A percentile compares a stretch with the other conserved stretches of the same genome.
These are phyloP conservation scores for Eristalinus aeneus DNA, from an alignment of 2,888 invertebrate genomes.

Conservation along the genomic window DNA sequence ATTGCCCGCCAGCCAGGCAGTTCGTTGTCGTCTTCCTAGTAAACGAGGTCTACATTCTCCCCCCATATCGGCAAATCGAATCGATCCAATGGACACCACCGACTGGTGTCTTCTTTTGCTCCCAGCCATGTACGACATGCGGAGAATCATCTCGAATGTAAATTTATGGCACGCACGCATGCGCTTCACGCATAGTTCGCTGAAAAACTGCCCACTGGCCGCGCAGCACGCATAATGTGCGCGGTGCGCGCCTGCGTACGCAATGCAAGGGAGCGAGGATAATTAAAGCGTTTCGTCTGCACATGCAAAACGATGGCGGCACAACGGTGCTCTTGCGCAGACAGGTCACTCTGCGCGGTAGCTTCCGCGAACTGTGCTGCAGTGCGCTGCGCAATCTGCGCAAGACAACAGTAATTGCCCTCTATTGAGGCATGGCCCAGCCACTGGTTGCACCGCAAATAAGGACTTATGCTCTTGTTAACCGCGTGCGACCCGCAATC, in stretches of 20 bases:
- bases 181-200: slow-evolving; percentile 68
- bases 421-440: slow-evolving; percentile 47
- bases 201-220: slow-evolving; percentile 64
- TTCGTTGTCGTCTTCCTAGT: slow-evolving; percentile 69
- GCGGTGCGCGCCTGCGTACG: slow-evolving; percentile 43
- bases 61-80: slow-evolving; percentile 23
- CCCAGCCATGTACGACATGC: slow-evolving; percentile 35
- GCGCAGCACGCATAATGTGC: slow-evolving; percentile 42
- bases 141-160: slow-evolving; percentile 69
- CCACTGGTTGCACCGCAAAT: slow-evolving; percentile 46
- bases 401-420: slow-evolving; percentile 54
- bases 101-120: slow-evolving; percentile 11
- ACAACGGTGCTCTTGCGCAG: slow-evolving; percentile 48
- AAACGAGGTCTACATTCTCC: slow-evolving; percentile 63
- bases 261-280: slow-evolving; percentile 54
- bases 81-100: slow-evolving; percentile 23
- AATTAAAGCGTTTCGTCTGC: slow-evolving; percentile 65
- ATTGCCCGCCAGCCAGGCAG: neutral
- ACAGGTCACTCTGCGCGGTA: slow-evolving; percentile 26
- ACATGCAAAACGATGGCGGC: slow-evolving; percentile 61
- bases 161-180: slow-evolving; percentile 71
- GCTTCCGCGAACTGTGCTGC: slow-evolving; percentile 40
- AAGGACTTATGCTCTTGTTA: slow-evolving; percentile 69
- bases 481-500: neutral
- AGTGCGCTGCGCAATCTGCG: neutral